Conservation (phyloP, 2,113 vertebrate species). For the Vidua chalybeata region DNA sequence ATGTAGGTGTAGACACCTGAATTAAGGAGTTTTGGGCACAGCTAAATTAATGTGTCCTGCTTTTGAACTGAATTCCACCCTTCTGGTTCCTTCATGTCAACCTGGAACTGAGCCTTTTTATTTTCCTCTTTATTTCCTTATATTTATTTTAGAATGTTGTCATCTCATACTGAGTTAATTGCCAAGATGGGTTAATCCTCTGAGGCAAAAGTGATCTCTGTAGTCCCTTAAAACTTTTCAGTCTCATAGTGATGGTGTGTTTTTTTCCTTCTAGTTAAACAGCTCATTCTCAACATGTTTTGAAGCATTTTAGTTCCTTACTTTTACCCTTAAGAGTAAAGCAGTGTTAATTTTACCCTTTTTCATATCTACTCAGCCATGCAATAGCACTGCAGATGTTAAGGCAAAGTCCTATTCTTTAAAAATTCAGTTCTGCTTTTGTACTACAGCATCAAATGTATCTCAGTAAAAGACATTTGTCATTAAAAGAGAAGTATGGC, state of each 20-base stretch:
- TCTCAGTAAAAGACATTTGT: background rate
- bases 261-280: background rate
- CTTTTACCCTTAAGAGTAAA: background rate
- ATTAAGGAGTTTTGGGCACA: background rate
- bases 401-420: background rate
- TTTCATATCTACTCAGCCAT: background rate
- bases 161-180: background rate
- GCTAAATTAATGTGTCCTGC: background rate
- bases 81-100: background rate
- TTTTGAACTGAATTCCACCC: background rate
- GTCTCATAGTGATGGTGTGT: background rate
- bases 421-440: background rate
- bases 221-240: background rate
- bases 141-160: background rate
- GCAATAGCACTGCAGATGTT: background rate
- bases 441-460: background rate
- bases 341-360: background rate
- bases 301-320: background rate
- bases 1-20: background rate
- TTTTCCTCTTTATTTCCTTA: background rate
- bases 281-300: background rate
- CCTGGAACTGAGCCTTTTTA: background rate
- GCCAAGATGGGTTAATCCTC: background rate
- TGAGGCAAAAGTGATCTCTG: background rate
- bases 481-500: background rate